Conservation (phyloP, 2,888 invertebrate species). For the Apamea epomidion region DNA sequence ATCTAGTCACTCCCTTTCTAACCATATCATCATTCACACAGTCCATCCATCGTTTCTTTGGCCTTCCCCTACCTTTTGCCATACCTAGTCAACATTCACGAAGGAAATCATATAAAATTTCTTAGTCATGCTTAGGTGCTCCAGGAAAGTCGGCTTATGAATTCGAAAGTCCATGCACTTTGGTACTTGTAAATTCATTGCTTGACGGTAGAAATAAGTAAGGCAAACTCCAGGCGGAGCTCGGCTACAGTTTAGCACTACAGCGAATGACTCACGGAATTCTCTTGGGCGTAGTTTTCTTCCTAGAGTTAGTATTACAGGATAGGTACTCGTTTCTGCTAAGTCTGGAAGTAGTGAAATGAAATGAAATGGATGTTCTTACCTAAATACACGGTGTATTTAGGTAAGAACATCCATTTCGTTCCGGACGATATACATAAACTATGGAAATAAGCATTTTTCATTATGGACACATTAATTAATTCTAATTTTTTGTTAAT, state of each 20-base stretch:
- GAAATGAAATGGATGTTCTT: neutral
- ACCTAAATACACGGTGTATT: too few relatives aligned
- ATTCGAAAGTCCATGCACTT: conserved; percentile 19
- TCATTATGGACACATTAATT: too few relatives aligned
- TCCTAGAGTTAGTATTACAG: conserved; percentile 14
- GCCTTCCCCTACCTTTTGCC: neutral
- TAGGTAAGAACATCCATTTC: too few relatives aligned
- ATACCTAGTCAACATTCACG: neutral
- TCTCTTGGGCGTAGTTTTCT: conserved; percentile 8
- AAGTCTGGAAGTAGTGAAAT: neutral
- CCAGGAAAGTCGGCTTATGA: conserved; percentile 10
- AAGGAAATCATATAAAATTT: neutral
- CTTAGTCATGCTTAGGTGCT: neutral
- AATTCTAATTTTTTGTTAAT: too few relatives aligned
- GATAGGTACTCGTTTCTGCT: neutral
- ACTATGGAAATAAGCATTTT: too few relatives aligned
- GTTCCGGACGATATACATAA: too few relatives aligned
- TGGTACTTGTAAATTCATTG: conserved; percentile 32
- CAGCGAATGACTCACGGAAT: conserved; percentile 22
- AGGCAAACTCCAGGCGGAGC: neutral
- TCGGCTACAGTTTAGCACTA: conserved; percentile 28
- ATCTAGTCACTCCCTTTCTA: too few relatives aligned
- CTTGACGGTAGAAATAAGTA: conserved; percentile 18
- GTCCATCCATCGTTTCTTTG: neutral
- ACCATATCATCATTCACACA: neutral